phyloP scores from a whole-genome alignment of 2,888 invertebrate species.

The Dryobota labecula region DNA sequence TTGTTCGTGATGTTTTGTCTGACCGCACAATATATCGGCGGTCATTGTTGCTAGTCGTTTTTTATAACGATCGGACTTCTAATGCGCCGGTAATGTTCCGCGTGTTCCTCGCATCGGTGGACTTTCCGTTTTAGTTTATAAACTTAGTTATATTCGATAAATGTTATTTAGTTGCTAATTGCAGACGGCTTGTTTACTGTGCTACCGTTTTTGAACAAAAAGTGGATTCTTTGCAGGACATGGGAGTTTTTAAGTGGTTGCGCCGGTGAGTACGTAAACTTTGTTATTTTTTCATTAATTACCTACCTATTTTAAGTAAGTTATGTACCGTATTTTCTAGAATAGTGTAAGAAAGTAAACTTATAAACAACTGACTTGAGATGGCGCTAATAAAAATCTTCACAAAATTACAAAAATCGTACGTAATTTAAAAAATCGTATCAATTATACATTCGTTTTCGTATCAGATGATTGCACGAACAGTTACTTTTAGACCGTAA shows the following conservation, averaged over 20 bases:
- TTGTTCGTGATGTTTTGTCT: slow-evolving; percentile 89
- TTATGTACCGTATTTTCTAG: no score
- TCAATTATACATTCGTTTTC: background rate
- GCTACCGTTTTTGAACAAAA: slow-evolving; percentile 67
- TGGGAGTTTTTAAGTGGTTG: slow-evolving; percentile 89
- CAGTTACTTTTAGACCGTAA: slow-evolving; percentile 45
- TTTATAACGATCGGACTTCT: slow-evolving; percentile 80
- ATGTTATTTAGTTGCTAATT: slow-evolving; percentile 65
- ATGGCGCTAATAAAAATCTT: background rate
- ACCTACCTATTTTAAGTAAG: background rate
- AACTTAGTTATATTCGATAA: slow-evolving; percentile 68
- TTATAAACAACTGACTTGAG: background rate
- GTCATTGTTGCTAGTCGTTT: slow-evolving; percentile 89
- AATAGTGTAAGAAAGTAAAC: no score
- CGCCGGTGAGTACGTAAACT: slow-evolving; percentile 83
- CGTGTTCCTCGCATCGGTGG: slow-evolving; percentile 75
- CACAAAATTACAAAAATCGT: background rate
- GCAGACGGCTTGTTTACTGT: slow-evolving; percentile 59
- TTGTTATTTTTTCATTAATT: slow-evolving; percentile 8
- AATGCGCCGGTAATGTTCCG: slow-evolving; percentile 87
- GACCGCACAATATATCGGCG: slow-evolving; percentile 89
- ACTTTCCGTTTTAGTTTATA: slow-evolving; percentile 77
- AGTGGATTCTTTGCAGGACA: slow-evolving; percentile 84
- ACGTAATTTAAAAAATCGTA: background rate
- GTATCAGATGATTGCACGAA: slow-evolving; percentile 27